These are phyloP conservation scores for Neolamprologus devosi DNA, from an alignment of 2,113 vertebrate genomes.

Conservation along the genomic window DNA sequence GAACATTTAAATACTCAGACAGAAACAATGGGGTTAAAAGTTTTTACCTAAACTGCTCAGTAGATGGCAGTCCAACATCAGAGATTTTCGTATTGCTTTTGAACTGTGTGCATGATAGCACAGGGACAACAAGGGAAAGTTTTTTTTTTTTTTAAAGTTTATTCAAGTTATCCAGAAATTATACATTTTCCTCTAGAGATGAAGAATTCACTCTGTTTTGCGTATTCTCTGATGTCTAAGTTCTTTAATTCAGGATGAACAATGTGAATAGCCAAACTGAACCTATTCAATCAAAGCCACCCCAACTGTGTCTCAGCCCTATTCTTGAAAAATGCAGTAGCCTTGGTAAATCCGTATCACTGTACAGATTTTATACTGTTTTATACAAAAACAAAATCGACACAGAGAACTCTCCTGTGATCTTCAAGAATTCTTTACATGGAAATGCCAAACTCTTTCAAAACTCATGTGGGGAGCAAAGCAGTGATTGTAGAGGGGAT, in stretches of 20 bases:
- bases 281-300: background rate
- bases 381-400: background rate
- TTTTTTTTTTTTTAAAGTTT: rapidly evolving
- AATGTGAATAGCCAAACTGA: background rate
- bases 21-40: background rate
- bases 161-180: background rate
- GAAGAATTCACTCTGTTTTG: background rate
- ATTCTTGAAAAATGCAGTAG: background rate
- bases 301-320: background rate
- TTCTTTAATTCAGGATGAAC: background rate
- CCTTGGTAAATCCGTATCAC: background rate
- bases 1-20: background rate
- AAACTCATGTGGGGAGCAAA: background rate
- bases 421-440: background rate
- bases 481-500: background rate
- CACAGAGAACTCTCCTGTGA: background rate
- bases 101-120: background rate
- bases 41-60: background rate
- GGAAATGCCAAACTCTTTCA: background rate
- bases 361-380: background rate
- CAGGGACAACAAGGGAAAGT: background rate
- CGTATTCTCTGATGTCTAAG: background rate
- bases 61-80: conserved; percentile 23
- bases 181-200: background rate
- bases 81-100: background rate